Evolutionary conservation across 2,113 vertebrate genomes (phyloP).

Genomic region (Lucifuga dentata): DNA sequence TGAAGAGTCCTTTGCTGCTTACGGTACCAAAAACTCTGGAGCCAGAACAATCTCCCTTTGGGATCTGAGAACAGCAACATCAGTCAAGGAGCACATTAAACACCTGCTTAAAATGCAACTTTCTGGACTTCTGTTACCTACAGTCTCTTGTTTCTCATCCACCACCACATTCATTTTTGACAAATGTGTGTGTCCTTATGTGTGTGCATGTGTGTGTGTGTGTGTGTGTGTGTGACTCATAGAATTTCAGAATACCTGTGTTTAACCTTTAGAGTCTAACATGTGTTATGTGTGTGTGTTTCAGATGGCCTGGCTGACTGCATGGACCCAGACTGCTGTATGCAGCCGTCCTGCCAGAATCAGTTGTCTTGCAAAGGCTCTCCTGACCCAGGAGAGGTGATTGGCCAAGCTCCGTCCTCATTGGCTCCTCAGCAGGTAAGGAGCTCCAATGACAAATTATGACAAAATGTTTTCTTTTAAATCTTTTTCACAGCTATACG

Average conservation of each 20-base stretch:
- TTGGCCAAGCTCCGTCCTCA: slow-evolving; percentile 90
- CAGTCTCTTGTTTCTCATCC: too few species aligned
- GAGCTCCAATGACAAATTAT: background rate
- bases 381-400: slow-evolving; percentile 92
- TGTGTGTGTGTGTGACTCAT: slow-evolving; percentile 34
- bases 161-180: too few species aligned
- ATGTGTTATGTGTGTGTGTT: slow-evolving; percentile 43
- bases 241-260: too few species aligned
- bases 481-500: background rate
- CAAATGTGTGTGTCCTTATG: background rate
- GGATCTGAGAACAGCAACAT: too few species aligned
- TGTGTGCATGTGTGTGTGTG: slow-evolving; percentile 53
- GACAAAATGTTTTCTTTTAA: background rate
- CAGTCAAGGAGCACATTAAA: too few species aligned
- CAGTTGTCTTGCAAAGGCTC: slow-evolving; percentile 93
- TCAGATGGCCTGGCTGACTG: slow-evolving; percentile 95
- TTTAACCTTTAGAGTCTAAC: too few species aligned
- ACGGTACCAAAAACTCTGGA: background rate
- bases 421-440: slow-evolving; percentile 87
- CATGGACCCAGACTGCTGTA: slow-evolving; percentile 98
- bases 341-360: slow-evolving; percentile 94
- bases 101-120: too few species aligned
- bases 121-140: too few species aligned
- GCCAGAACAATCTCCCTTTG: too few species aligned
- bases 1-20: too few species aligned